Evolutionary conservation across 2,797 vertebrate genomes (phyloP), one percentile per base, ranked within the genome.

Genomic region (Avahi laniger): DNA sequence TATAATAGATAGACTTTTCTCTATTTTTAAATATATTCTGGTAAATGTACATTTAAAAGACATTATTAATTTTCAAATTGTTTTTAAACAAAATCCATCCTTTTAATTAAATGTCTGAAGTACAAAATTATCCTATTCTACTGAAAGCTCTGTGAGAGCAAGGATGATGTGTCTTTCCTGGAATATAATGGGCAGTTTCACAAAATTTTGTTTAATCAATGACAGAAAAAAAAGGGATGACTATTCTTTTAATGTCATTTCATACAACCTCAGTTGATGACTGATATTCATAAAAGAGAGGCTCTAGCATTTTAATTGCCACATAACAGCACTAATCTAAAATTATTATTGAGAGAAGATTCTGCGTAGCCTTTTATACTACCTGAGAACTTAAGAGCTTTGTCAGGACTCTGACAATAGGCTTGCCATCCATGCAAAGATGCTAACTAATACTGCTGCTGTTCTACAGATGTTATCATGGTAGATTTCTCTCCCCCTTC

Each of bases 131-230:
- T 89, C 76, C 57, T 43, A 3, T 57, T 80, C 82, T 93, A 48
- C 11, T 35, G 3, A 65, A 86, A 88, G 46, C 78, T 96, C 48
- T 50, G 11, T 14, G 61, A 86, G 35, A 80, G 22, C 14, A 89
- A 89, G 46, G 20, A 79, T 70, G 63, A 46, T 33, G 5, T 48
- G 13, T 80, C 86, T 95, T 79, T 70, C 50, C 69, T 87, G 35
- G 48, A 96, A 96, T 72, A 95, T 76, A 95, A 93, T 78, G 59
- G 46, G 41, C 75, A 96, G n/a, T 86, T 91, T 89, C 33, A 70
- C 63, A 94, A 76, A 94, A 86, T 87, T 50, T 86, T 70, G 13
- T 82, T 87, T 83, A 63, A 94, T 63, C 26, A 95, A 78, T 24
- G 43, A 97, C 65, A 35, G 61, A 82, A 38, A 65, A 63, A 97